phyloP scores from a whole-genome alignment of 2,888 invertebrate species.

The Vesta saturnalis region DNA sequence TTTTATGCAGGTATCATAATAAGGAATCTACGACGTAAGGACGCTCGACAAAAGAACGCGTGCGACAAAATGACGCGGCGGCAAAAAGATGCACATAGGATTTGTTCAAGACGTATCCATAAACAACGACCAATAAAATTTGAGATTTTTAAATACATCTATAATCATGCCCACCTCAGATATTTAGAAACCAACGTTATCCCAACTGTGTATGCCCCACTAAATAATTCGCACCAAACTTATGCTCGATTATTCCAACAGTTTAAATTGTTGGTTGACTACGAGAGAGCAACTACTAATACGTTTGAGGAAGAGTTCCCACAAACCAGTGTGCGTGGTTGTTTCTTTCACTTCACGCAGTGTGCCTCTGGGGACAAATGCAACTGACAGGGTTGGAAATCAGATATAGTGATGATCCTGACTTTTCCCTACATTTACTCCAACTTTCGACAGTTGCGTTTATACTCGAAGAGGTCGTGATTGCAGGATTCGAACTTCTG shows the following conservation, averaged over 20 bases:
- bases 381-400: conserved; percentile 22
- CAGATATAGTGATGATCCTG: conserved; percentile 21
- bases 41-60: no score
- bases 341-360: conserved; percentile 37
- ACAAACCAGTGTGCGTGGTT: conserved; percentile 14
- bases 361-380: conserved; percentile 31
- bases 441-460: conserved; percentile 20
- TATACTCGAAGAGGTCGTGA: conserved; percentile 24
- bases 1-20: no score
- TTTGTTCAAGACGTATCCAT: no score
- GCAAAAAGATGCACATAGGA: no score
- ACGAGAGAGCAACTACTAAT: conserved; percentile 21
- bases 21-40: no score
- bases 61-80: no score
- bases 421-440: conserved; percentile 31
- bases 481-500: conserved; percentile 20
- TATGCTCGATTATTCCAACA: conserved; percentile 22
- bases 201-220: background rate
- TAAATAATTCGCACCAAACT: no score
- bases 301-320: conserved; percentile 20
- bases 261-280: conserved; percentile 23
- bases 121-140: no score
- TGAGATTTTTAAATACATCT: no score
- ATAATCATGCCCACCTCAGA: no score
- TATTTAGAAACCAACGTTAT: no score